These are phyloP conservation scores for Protula sp. DNA, from an alignment of 2,888 invertebrate species.

Conservation along the genomic window DNA sequence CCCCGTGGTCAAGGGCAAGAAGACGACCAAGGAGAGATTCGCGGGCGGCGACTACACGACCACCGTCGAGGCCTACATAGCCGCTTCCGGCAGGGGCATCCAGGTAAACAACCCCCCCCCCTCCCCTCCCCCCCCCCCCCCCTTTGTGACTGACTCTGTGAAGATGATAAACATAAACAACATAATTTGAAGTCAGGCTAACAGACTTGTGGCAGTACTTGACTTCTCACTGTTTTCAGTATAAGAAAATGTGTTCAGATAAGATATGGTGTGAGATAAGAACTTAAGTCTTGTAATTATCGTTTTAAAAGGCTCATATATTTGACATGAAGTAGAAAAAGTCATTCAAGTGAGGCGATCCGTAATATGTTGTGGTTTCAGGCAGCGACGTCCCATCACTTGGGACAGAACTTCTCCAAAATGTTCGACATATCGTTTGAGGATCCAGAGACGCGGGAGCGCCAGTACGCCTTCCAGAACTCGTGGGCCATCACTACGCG, in stretches of 20 bases:
- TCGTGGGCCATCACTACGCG: conserved; percentile 98
- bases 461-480: conserved; percentile 79
- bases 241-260: too few relatives aligned
- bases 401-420: conserved; percentile 98
- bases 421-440: conserved; percentile 98
- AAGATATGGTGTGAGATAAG: too few relatives aligned
- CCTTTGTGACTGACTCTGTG: too few relatives aligned
- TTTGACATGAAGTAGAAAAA: too few relatives aligned
- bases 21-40: conserved; percentile 99
- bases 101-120: conserved; percentile 67
- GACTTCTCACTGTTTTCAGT: too few relatives aligned
- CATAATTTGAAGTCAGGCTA: too few relatives aligned
- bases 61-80: conserved; percentile 92
- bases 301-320: too few relatives aligned
- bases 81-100: conserved; percentile 88
- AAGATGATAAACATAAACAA: too few relatives aligned
- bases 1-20: conserved; percentile 71
- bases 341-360: too few relatives aligned
- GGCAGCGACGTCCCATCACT: conserved; percentile 95
- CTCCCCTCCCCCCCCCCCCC: too few relatives aligned
- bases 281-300: too few relatives aligned
- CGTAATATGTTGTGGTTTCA: conserved; percentile 16
- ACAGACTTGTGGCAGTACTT: too few relatives aligned
- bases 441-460: conserved; percentile 77
- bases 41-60: conserved; percentile 96